Conservation (phyloP, 1,140 invertebrate species). For the Pararge aegeria region DNA sequence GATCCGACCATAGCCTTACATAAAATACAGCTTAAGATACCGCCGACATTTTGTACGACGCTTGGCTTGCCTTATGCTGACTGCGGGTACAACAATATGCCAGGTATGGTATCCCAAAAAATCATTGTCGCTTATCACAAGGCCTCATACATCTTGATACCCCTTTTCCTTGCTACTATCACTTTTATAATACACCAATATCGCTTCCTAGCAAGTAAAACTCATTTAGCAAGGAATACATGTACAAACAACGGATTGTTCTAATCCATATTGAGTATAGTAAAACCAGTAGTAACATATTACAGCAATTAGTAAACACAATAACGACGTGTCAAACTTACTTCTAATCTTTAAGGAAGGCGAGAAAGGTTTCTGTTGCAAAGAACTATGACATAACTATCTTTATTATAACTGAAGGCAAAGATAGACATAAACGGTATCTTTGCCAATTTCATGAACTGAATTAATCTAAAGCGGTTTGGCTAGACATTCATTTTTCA, state of each 20-base stretch:
- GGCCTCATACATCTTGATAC: conserved; percentile 24
- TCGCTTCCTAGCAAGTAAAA: conserved; percentile 14
- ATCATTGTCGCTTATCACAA: conserved; percentile 42
- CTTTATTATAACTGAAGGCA: too few relatives aligned
- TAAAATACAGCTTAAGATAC: conserved; percentile 38
- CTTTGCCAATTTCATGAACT: too few relatives aligned
- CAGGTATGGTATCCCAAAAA: conserved; percentile 44
- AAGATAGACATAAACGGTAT: too few relatives aligned
- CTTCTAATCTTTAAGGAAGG: too few relatives aligned
- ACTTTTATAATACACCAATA: conserved; percentile 11
- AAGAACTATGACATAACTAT: too few relatives aligned
- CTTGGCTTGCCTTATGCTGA: conserved; percentile 67
- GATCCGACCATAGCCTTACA: conserved; percentile 25
- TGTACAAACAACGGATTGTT: background rate
- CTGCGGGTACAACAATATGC: conserved; percentile 31
- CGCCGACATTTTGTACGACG: conserved; percentile 40
- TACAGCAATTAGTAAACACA: too few relatives aligned
- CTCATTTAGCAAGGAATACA: background rate
- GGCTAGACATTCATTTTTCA: too few relatives aligned
- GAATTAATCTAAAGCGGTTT: too few relatives aligned
- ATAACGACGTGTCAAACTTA: too few relatives aligned
- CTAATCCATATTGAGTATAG: background rate
- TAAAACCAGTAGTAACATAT: too few relatives aligned
- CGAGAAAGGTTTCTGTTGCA: too few relatives aligned
- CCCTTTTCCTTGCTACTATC: conserved; percentile 23